These are phyloP conservation scores for Andrena haemorrhoa DNA, from an alignment of 2,888 invertebrate species.

Conservation along the genomic window DNA sequence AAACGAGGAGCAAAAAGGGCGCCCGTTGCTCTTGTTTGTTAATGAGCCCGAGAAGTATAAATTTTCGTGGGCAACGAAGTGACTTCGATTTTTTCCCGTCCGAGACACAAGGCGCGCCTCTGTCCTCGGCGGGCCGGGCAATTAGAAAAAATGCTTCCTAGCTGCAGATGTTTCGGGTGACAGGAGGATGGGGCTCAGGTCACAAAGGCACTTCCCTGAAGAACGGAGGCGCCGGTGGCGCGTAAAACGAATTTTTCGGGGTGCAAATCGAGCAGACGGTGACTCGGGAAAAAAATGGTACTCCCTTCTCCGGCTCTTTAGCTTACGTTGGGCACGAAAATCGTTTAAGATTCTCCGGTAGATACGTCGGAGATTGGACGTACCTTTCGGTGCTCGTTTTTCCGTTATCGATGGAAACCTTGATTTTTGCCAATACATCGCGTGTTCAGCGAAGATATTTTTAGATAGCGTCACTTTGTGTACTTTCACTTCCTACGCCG, in stretches of 20 bases:
- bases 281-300: conserved; percentile 15
- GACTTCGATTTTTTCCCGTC: conserved; percentile 58
- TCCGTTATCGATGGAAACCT: no score
- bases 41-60: conserved; percentile 56
- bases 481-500: no score
- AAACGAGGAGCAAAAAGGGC: not conserved
- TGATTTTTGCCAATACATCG: no score
- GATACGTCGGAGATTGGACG: no score
- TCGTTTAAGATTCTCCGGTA: not conserved
- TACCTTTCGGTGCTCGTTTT: no score
- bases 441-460: no score
- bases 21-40: conserved; percentile 25
- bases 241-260: conserved; percentile 46
- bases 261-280: conserved; percentile 4
- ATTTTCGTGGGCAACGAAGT: conserved; percentile 61
- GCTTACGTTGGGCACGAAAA: not conserved
- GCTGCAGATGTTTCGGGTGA: conserved; percentile 73
- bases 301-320: conserved; percentile 5
- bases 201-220: conserved; percentile 67
- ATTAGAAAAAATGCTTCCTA: conserved; percentile 65
- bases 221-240: conserved; percentile 50
- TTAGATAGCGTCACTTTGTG: no score
- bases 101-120: conserved; percentile 60
- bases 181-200: conserved; percentile 47
- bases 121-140: conserved; percentile 48